Conservation (phyloP, 2,888 invertebrate genomes). For the Eupithecia abbreviata region DNA sequence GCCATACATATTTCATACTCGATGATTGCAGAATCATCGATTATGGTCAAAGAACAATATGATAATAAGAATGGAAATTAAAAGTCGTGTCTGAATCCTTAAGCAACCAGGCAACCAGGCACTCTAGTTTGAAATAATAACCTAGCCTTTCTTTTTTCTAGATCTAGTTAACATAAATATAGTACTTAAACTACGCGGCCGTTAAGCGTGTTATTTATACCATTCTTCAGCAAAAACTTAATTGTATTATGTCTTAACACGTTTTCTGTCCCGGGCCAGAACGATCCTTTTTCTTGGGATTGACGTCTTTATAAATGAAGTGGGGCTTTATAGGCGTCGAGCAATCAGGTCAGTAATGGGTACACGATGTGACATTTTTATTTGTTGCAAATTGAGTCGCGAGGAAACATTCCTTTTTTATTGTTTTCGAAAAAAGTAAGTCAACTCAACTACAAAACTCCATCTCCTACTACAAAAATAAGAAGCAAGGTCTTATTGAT, state of each 20-base stretch:
- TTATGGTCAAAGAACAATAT: too few species aligned
- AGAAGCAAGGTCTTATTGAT: not conserved
- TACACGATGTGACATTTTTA: slow-evolving; percentile 33
- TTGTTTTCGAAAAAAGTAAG: slow-evolving; percentile 33
- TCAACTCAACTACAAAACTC: not conserved
- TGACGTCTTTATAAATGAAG: slow-evolving; percentile 15
- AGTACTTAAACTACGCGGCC: slow-evolving; percentile 32
- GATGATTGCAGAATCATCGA: too few species aligned
- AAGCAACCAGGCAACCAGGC: not conserved
- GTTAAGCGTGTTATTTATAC: slow-evolving; percentile 27
- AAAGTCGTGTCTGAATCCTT: slow-evolving; percentile 21
- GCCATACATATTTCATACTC: too few species aligned
- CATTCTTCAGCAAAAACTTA: slow-evolving; percentile 45
- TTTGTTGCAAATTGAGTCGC: slow-evolving; percentile 20
- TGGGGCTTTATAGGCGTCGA: slow-evolving; percentile 37
- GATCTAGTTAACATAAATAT: slow-evolving; percentile 54
- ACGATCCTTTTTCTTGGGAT: not conserved
- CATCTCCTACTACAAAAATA: not conserved
- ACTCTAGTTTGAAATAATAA: slow-evolving; percentile 27
- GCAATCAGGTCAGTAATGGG: slow-evolving; percentile 36
- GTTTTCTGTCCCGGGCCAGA: slow-evolving; percentile 20
- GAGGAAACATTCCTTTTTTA: not conserved
- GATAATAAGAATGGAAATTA: not conserved
- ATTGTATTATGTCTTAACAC: slow-evolving; percentile 26
- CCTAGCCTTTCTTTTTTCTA: slow-evolving; percentile 45